Base-by-base conservation (phyloP, 2,888 invertebrate species). In the Cantharis lateralis region DNA sequence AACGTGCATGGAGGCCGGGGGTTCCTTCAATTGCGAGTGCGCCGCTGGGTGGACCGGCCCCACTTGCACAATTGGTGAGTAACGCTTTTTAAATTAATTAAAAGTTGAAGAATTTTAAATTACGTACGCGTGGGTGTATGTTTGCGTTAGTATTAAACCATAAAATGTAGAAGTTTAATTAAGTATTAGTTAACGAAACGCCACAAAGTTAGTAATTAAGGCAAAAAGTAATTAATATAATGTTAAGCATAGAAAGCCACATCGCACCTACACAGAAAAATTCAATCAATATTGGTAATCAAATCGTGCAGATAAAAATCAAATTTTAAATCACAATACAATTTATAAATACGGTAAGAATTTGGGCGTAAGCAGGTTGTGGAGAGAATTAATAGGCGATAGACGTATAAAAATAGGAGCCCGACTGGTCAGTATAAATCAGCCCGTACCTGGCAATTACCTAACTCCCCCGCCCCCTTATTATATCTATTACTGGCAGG, bases 1-100 rank as follows among this genome's bases (percentile, higher is more conserved):
- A 81, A 92, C 93, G 73, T 98, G 98, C 89, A 79, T 79, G 75
- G 76, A 79, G 62, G 78, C 87, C 16, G 89, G 89, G 69, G 90
- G 90, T 48, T 89, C 90, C 18, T 96, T 93, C 88, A 90, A 89
- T 80, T 97, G 97, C 89, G 91, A 92, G 72, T 97, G 97, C 89
- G 91, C 93, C 72, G 90, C 93, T 16, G 97, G 97, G 84, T 97
- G 96, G 94, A 92, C 93, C 70, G 97, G 97, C 78, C 90, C 93
- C 76, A 93, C 93, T 81, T 96, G 96, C 89, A 93, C 93, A 87
- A 90, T 90, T 83, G 92, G 93, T 93, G 88, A 92, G 92, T 90
- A 72, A 16, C 11, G 15, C 24, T 15, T 62, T 48, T 62, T 15
- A 66, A 62, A 68, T 73, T 62, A n/a, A 15, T 72, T 48, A 32